Conservation (phyloP, 2,888 invertebrate genomes). For the Choristoneura rosaceana region DNA sequence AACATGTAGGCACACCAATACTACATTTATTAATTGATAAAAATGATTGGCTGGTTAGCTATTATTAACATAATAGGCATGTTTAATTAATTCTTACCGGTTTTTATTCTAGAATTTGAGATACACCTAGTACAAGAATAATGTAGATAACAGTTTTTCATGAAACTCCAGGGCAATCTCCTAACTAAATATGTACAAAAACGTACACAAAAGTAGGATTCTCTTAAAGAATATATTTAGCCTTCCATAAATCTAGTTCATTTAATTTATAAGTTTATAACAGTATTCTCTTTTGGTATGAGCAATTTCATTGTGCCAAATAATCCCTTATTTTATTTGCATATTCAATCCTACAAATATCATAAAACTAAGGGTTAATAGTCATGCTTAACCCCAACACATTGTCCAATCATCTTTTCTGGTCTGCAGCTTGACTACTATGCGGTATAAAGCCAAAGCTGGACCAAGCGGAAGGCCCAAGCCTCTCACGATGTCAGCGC, state of each 20-base stretch:
- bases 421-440: slow-evolving; percentile 93
- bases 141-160: too few relatives aligned
- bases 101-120: too few relatives aligned
- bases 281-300: neutral
- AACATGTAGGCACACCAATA: neutral
- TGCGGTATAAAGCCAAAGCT: slow-evolving; percentile 93
- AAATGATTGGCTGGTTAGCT: too few relatives aligned
- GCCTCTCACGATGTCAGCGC: slow-evolving; percentile 93
- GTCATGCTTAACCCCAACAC: slow-evolving; percentile 87
- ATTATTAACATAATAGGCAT: too few relatives aligned
- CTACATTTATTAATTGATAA: neutral
- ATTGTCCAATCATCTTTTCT: slow-evolving; percentile 89
- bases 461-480: slow-evolving; percentile 94
- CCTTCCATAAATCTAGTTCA: neutral
- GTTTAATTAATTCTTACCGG: too few relatives aligned
- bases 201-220: neutral
- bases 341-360: neutral
- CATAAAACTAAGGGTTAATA: neutral
- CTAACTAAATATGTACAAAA: too few relatives aligned
- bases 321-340: neutral
- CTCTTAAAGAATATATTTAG: neutral
- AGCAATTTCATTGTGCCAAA: neutral
- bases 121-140: too few relatives aligned
- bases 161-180: too few relatives aligned
- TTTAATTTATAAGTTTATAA: neutral